Base-by-base conservation (phyloP, 2,113 vertebrate species). In the Bos indicus region DNA sequence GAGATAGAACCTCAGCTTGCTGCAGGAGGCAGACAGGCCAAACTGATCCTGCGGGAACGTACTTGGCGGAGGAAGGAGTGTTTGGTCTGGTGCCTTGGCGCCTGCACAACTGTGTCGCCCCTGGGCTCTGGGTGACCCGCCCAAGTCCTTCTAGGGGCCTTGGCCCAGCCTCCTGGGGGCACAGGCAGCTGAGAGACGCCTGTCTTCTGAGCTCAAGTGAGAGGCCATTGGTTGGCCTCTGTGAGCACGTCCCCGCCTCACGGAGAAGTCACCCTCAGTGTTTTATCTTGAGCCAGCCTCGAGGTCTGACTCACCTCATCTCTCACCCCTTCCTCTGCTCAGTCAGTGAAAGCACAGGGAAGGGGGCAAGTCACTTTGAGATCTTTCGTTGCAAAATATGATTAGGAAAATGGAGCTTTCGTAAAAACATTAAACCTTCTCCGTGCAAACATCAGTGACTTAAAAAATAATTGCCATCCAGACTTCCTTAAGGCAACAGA, bases 341-440 rank as follows among this genome's bases (percentile, higher is more conserved):
- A 11, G 3, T 43, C 60, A n/a, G 52, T 28, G 13, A 33, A 81
- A 57, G 19, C 28, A 14, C 80, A 46, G 21, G 40, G 21, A 64
- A 74, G 9, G 19, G 33, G 77, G 15, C 82, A 67, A 33, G 33
- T 60, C 10, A 33, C 43, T 54, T 36, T 86, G 86, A 83, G 89
- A 16, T 78, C 95, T 92, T 97, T 78, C 48, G 82, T 28, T 0
- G 30, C 28, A 48, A 43, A 88, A 43, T 87, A 59, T 30, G 26
- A 26, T 51, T 51, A 91, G 71, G 36, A 74, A 88, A 71, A 84
- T 56, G 80, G 77, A 91, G 10, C 36, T 36, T 95, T 95, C 2
- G 0, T 17, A 67, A 51, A 52, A 60, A 59, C 12, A 23, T 85
- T 10, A 51, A 85, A 13, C n/a, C 6, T 94, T 25, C 36, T 77